These are phyloP conservation scores for Apeltes quadracus DNA, from an alignment of 2,113 vertebrate genomes.

Conservation along the genomic window DNA sequence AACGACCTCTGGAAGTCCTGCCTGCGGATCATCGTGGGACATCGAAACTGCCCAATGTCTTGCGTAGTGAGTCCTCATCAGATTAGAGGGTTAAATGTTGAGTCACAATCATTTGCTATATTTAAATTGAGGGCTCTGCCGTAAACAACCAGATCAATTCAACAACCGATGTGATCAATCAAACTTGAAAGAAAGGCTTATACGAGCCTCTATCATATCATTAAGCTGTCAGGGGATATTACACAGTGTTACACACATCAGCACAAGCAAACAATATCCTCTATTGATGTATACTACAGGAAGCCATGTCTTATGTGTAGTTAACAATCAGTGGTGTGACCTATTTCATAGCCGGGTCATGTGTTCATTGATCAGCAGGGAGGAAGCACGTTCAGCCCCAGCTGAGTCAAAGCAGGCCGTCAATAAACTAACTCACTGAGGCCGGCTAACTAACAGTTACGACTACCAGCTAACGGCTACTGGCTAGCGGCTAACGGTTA, in stretches of 20 bases:
- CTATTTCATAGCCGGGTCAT: slow-evolving; percentile 55
- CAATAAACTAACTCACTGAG: slow-evolving; percentile 38
- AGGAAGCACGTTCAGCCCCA: slow-evolving; percentile 2
- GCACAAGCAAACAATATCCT: slow-evolving; percentile 14
- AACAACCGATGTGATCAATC: slow-evolving; percentile 9
- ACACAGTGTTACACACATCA: slow-evolving; percentile 3
- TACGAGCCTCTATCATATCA: slow-evolving; percentile 12
- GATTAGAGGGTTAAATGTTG: background rate
- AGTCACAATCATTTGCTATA: background rate
- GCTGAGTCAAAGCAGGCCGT: slow-evolving; percentile 22
- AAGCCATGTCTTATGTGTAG: slow-evolving; percentile 43
- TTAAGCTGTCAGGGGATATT: slow-evolving; percentile 10
- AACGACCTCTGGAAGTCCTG: no score
- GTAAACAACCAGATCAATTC: background rate
- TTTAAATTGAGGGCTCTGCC: background rate
- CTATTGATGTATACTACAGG: slow-evolving; percentile 24
- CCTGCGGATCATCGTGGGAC: background rate
- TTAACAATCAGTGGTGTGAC: slow-evolving; percentile 50
- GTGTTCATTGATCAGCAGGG: slow-evolving; percentile 34
- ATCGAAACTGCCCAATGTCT: background rate
- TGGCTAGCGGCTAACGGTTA: no score
- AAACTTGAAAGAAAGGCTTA: background rate
- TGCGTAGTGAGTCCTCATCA: background rate
- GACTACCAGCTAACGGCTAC: no score
- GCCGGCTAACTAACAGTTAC: background rate